Conservation (phyloP, 1,140 invertebrate species). For the Theocolax elegans region DNA sequence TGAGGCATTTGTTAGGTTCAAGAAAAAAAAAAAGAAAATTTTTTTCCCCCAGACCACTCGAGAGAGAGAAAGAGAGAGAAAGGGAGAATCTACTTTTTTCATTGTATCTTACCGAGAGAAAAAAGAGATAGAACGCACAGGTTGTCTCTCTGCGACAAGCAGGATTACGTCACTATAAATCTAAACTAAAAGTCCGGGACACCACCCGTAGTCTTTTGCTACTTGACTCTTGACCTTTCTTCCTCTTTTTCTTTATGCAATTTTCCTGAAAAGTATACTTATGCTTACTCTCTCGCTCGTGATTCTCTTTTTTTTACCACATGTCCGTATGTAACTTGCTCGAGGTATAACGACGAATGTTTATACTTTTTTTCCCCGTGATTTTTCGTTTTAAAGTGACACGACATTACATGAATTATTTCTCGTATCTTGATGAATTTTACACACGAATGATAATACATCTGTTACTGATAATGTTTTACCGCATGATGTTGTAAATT, state of each 20-base stretch:
- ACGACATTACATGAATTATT: too few species aligned
- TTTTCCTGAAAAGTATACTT: constrained; percentile 32
- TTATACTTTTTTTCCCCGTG: constrained; percentile 13
- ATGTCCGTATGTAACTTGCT: constrained; percentile 14
- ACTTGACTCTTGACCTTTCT: not conserved
- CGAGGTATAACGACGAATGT: constrained; percentile 23
- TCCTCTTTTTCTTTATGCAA: not conserved
- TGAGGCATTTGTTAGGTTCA: too few species aligned
- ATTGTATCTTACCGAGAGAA: constrained; percentile 19
- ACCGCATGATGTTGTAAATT: too few species aligned
- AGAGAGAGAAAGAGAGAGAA: too few species aligned
- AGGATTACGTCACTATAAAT: constrained; percentile 38
- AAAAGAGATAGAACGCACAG: not conserved
- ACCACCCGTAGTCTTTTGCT: not conserved
- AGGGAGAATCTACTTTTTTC: too few species aligned
- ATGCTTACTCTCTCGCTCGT: not conserved
- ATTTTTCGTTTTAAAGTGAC: constrained; percentile 26
- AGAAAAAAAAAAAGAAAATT: too few species aligned
- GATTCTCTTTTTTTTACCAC: not conserved
- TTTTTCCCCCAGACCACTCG: too few species aligned
- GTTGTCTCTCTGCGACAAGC: constrained; percentile 22
- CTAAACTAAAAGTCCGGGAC: constrained; percentile 21
- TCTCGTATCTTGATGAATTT: too few species aligned
- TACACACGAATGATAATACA: too few species aligned
- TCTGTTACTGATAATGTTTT: too few species aligned